A percentile compares a stretch with the other conserved stretches of the same genome.
phyloP scores from a whole-genome alignment of 1,140 invertebrate species.

The Drosophila sp. region DNA sequence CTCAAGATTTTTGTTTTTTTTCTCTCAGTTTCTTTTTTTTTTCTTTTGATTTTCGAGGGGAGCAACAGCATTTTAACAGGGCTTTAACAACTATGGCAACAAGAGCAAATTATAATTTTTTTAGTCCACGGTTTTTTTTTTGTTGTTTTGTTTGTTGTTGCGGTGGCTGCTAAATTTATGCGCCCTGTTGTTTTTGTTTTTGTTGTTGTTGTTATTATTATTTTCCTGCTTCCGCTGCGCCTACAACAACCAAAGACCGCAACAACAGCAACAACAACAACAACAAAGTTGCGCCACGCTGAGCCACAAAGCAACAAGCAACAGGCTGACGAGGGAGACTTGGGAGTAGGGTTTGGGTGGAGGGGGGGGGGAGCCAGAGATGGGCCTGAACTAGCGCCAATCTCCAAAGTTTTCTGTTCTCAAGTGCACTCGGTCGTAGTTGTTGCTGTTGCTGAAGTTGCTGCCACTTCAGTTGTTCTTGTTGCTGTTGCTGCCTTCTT shows the following conservation, averaged over 20 bases:
- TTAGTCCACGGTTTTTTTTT: constrained; percentile 28
- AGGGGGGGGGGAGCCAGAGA: constrained; percentile 52
- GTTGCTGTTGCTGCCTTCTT: constrained; percentile 35
- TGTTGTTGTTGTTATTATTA: constrained; percentile 63
- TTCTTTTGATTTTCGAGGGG: not conserved
- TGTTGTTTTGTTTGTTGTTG: constrained; percentile 35
- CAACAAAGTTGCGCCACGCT: constrained; percentile 70
- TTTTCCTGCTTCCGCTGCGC: constrained; percentile 73
- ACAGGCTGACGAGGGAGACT: constrained; percentile 55
- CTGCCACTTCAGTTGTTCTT: constrained; percentile 58
- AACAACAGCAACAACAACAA: constrained; percentile 37
- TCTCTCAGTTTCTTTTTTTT: not conserved
- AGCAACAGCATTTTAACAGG: constrained; percentile 17
- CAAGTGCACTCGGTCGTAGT: constrained; percentile 56
- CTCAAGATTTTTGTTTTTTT: constrained; percentile 28
- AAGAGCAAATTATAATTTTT: constrained; percentile 59
- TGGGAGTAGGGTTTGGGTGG: constrained; percentile 8
- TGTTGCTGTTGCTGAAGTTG: constrained; percentile 56
- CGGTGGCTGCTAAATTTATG: constrained; percentile 69
- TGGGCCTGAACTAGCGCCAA: constrained; percentile 40
- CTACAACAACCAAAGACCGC: constrained; percentile 37
- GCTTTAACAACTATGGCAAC: constrained; percentile 28
- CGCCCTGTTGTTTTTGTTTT: constrained; percentile 59
- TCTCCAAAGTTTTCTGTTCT: constrained; percentile 63
- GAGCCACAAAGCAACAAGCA: constrained; percentile 52